Conservation (phyloP, 2,113 vertebrate species). For the Pterophyllum scalare region DNA sequence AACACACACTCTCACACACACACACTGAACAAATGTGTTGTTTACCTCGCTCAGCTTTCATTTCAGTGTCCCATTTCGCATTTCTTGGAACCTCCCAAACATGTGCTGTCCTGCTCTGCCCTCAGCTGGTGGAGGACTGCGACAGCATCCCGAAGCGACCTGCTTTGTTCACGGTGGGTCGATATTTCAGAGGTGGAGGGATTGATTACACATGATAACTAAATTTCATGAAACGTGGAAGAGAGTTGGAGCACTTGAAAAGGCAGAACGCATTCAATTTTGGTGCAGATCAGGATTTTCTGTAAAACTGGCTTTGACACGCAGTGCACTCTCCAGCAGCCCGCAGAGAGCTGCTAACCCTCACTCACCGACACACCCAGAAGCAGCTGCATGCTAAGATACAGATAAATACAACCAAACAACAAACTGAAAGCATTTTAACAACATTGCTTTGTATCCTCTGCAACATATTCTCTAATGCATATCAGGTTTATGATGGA, state of each 20-base stretch:
- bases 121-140: conserved; percentile 48
- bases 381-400: conserved; percentile 5
- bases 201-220: background rate
- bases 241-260: background rate
- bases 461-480: background rate
- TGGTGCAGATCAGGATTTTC: background rate
- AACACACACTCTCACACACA: no score
- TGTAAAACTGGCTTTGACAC: background rate
- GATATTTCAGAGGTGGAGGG: background rate
- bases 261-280: background rate
- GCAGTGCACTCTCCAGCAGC: background rate
- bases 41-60: background rate
- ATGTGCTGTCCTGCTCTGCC: conserved; percentile 47
- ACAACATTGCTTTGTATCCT: no score
- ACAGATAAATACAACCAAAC: background rate
- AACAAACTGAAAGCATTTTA: background rate
- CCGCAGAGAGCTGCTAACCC: background rate
- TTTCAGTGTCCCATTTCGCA: background rate
- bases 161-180: background rate
- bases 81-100: background rate
- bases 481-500: background rate
- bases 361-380: background rate
- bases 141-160: background rate
- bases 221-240: background rate
- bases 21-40: background rate